phyloP scores from a whole-genome alignment of 2,113 vertebrate species.

The Tetrao urogallus region DNA sequence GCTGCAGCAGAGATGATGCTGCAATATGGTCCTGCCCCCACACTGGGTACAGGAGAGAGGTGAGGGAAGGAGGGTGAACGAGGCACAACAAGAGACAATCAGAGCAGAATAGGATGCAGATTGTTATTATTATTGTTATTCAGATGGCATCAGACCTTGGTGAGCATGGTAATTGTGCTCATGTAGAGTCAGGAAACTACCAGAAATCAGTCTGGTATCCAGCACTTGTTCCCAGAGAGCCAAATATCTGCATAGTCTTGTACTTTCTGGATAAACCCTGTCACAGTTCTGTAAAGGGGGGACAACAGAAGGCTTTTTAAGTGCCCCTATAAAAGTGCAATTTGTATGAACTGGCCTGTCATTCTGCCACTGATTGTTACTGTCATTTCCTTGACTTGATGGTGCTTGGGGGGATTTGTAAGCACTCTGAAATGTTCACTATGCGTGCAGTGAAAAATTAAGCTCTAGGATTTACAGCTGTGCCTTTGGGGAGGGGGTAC shows the following conservation, averaged over 20 bases:
- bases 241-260: neutral
- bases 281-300: neutral
- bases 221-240: neutral
- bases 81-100: neutral
- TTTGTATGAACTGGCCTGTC: constrained; percentile 34
- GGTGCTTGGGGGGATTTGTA: constrained; percentile 4
- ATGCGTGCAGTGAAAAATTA: constrained; percentile 9
- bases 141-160: neutral
- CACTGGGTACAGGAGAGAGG: neutral
- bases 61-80: neutral
- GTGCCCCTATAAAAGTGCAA: constrained; percentile 1
- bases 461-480: neutral
- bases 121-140: neutral
- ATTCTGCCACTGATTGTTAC: constrained; percentile 30
- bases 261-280: neutral
- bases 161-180: neutral
- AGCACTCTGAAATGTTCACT: neutral
- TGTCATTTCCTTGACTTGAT: constrained; percentile 21
- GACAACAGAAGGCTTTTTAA: neutral
- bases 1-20: neutral
- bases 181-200: neutral
- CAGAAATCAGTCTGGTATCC: neutral
- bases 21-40: neutral
- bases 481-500: neutral
- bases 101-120: neutral